These are phyloP conservation scores for Byasa hedistus DNA, from an alignment of 2,888 invertebrate species.

Conservation along the genomic window DNA sequence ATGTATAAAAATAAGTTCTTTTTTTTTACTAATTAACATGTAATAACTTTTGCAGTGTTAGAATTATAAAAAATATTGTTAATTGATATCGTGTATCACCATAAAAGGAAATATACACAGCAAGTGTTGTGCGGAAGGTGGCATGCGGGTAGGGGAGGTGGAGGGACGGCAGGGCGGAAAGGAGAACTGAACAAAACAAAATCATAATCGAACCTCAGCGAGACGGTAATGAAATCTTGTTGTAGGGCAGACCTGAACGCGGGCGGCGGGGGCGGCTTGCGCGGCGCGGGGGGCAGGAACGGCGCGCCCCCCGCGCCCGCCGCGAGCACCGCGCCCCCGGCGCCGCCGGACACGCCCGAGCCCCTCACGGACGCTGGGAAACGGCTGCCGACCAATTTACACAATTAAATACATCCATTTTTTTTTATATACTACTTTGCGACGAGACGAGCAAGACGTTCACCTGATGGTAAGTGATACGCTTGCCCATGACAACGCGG, in stretches of 20 bases:
- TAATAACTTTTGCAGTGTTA: too few relatives aligned
- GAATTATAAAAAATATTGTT: too few relatives aligned
- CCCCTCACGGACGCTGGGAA: constrained; percentile 54
- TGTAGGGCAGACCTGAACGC: constrained; percentile 84
- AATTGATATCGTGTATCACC: too few relatives aligned
- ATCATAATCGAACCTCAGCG: constrained; percentile 82
- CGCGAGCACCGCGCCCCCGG: constrained; percentile 43
- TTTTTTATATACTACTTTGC: too few relatives aligned
- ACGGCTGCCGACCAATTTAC: constrained; percentile 43
- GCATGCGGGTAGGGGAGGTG: neutral
- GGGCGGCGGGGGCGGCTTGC: constrained; percentile 82
- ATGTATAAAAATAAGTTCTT: too few relatives aligned
- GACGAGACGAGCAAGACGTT: too few relatives aligned
- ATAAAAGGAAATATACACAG: neutral
- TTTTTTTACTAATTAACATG: too few relatives aligned
- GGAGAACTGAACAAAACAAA: constrained; percentile 47
- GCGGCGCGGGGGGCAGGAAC: constrained; percentile 69
- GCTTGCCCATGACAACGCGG: too few relatives aligned
- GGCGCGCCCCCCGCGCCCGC: constrained; percentile 54
- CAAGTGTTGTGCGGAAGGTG: constrained; percentile 2
- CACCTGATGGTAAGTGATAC: too few relatives aligned
- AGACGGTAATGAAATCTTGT: constrained; percentile 85
- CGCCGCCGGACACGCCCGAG: constrained; percentile 50
- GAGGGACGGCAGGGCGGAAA: constrained; percentile 1
- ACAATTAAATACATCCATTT: neutral